Conservation (phyloP, 1,140 invertebrate species). For the Nylanderia fulva region DNA sequence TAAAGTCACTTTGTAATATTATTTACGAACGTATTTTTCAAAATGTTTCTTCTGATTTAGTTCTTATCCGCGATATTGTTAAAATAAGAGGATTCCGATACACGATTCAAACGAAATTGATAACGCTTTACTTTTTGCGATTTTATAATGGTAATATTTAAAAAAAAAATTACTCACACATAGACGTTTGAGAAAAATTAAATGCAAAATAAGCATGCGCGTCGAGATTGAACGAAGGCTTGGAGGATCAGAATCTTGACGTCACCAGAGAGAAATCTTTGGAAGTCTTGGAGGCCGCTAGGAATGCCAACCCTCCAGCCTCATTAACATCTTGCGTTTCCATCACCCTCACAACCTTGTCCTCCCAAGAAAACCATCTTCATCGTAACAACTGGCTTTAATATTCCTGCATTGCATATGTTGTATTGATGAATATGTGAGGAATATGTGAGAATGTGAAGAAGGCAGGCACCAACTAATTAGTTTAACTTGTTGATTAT, state of each 20-base stretch:
- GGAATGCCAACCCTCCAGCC: slow-evolving; percentile 85
- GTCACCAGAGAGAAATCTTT: slow-evolving; percentile 85
- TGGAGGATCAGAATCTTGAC: slow-evolving; percentile 81
- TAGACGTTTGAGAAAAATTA: background rate
- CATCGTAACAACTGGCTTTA: slow-evolving; percentile 74
- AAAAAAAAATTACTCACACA: background rate
- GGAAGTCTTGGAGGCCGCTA: slow-evolving; percentile 84
- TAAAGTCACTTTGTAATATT: background rate
- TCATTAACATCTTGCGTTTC: slow-evolving; percentile 86
- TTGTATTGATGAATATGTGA: too few species aligned
- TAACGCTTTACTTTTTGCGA: background rate
- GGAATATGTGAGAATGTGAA: background rate
- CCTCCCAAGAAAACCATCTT: slow-evolving; percentile 80
- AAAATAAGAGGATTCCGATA: slow-evolving; percentile 1
- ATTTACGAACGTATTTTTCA: background rate
- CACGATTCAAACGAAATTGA: background rate
- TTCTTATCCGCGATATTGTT: background rate
- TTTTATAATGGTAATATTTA: background rate
- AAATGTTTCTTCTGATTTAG: background rate
- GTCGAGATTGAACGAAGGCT: slow-evolving; percentile 80
- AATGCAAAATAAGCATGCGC: slow-evolving; percentile 48
- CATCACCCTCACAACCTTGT: slow-evolving; percentile 79
- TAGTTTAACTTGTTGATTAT: slow-evolving; percentile 34
- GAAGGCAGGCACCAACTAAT: background rate
- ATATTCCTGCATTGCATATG: slow-evolving; percentile 38